Conservation (phyloP, 92 coral and sea anemone species). For the Phymanthus crucifer region DNA sequence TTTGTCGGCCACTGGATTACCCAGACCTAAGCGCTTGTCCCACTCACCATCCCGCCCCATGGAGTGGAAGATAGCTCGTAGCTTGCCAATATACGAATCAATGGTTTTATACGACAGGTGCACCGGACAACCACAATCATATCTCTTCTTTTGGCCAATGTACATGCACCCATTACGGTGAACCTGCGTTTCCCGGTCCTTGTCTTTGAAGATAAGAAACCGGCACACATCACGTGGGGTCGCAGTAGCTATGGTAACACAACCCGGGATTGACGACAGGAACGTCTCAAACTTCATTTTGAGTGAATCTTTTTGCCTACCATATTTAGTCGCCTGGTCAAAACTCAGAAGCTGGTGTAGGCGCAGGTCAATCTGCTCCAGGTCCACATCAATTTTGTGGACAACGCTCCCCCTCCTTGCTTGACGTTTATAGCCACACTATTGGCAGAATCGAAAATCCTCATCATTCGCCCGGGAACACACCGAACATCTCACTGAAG, state of each 20-base stretch:
- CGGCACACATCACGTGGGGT: slow-evolving; percentile 34
- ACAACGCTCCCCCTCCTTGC: not conserved
- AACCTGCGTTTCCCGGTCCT: slow-evolving; percentile 51
- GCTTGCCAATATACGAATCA: slow-evolving; percentile 42
- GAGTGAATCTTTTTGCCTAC: slow-evolving; percentile 8
- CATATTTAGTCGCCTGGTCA: slow-evolving; percentile 25
- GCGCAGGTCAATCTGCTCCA: slow-evolving; percentile 2
- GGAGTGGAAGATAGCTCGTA: slow-evolving; percentile 38
- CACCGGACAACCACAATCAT: slow-evolving; percentile 35
- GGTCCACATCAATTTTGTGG: slow-evolving; percentile 1
- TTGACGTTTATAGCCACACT: slow-evolving; percentile 34
- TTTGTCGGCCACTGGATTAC: slow-evolving; percentile 54
- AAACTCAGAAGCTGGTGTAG: slow-evolving; percentile 1
- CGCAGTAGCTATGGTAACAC: slow-evolving; percentile 33
- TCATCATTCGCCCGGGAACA: too few species aligned
- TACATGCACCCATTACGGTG: slow-evolving; percentile 45
- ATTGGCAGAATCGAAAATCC: too few species aligned
- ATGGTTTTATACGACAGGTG: too few species aligned
- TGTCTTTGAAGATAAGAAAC: slow-evolving; percentile 50
- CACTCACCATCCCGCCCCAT: slow-evolving; percentile 49
- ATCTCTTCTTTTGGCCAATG: slow-evolving; percentile 17
- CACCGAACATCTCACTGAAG: too few species aligned
- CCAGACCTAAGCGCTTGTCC: slow-evolving; percentile 45
- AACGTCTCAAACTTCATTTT: slow-evolving; percentile 22
- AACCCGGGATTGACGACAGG: slow-evolving; percentile 23